These are phyloP conservation scores for Drepana arcuata DNA, from an alignment of 1,140 invertebrate genomes.

Conservation along the genomic window DNA sequence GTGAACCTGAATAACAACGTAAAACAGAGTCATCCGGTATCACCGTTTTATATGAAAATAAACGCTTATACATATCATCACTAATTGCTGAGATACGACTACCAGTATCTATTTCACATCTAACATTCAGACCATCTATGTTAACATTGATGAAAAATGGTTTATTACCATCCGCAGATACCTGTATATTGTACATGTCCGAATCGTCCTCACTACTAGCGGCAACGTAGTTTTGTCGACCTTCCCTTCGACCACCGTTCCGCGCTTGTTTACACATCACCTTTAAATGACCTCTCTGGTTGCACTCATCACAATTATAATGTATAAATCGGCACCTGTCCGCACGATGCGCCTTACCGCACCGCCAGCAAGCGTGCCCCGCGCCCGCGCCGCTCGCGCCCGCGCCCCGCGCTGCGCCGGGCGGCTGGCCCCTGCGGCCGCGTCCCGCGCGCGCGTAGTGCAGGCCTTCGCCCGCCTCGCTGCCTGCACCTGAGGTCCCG, in stretches of 20 bases:
- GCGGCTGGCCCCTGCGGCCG: not conserved
- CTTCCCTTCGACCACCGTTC: too few relatives aligned
- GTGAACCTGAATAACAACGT: conserved; percentile 7
- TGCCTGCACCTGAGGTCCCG: too few relatives aligned
- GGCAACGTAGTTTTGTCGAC: too few relatives aligned
- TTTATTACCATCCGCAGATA: not conserved
- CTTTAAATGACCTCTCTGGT: not conserved
- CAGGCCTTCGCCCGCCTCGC: too few relatives aligned
- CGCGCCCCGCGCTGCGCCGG: not conserved
- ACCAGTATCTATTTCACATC: not conserved
- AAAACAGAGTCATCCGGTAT: conserved; percentile 6
- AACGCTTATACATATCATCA: conserved; percentile 1
- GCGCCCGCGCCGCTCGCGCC: too few relatives aligned
- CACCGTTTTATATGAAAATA: not conserved
- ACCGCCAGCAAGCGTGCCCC: not conserved
- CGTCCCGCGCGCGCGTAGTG: not conserved
- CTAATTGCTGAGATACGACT: conserved; percentile 5
- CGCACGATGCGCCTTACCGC: not conserved
- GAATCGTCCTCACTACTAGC: too few relatives aligned
- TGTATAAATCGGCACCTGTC: not conserved
- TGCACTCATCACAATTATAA: not conserved
- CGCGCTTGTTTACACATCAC: not conserved
- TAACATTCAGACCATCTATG: not conserved
- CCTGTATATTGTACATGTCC: not conserved
- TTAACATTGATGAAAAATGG: not conserved